Evolutionary conservation across 2,888 invertebrate genomes (phyloP).

Genomic region (Harpalus rubripes): DNA sequence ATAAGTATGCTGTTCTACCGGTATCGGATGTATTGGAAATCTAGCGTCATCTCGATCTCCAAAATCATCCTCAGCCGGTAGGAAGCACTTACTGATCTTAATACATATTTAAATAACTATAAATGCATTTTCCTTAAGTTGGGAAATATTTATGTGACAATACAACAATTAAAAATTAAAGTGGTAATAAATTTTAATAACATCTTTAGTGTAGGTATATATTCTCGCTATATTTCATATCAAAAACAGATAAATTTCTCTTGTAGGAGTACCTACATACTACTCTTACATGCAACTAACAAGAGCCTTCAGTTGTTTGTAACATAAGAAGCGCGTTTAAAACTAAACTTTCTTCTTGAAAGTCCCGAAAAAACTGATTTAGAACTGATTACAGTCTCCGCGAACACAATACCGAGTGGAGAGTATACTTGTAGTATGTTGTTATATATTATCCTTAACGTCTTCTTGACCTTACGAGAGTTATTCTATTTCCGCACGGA

Average conservation of each 20-base stretch:
- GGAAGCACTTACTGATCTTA: too few species aligned
- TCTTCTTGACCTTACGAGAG: conserved; percentile 13
- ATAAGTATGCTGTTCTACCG: too few species aligned
- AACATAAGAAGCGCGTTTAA: conserved; percentile 3
- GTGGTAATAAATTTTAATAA: background rate
- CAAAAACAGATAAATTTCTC: conserved; percentile 2
- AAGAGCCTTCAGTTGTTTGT: background rate
- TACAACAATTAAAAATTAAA: background rate
- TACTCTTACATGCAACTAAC: background rate
- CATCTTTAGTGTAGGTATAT: background rate
- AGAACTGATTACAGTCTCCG: conserved; percentile 4
- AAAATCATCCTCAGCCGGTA: too few species aligned
- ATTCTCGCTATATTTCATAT: background rate
- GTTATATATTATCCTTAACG: conserved; percentile 15
- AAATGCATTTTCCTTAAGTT: background rate
- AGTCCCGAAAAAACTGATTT: conserved; percentile 18
- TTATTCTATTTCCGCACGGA: background rate
- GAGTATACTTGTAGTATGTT: conserved; percentile 1
- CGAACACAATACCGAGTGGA: background rate
- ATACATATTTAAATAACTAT: too few species aligned
- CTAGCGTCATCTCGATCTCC: too few species aligned
- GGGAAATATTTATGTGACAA: background rate
- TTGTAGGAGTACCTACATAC: background rate
- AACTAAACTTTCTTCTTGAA: conserved; percentile 15
- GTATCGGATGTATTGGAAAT: too few species aligned